Evolutionary conservation across 2,797 vertebrate genomes (phyloP), one percentile per base, ranked within the genome.

Genomic region (Xenops minutus): DNA sequence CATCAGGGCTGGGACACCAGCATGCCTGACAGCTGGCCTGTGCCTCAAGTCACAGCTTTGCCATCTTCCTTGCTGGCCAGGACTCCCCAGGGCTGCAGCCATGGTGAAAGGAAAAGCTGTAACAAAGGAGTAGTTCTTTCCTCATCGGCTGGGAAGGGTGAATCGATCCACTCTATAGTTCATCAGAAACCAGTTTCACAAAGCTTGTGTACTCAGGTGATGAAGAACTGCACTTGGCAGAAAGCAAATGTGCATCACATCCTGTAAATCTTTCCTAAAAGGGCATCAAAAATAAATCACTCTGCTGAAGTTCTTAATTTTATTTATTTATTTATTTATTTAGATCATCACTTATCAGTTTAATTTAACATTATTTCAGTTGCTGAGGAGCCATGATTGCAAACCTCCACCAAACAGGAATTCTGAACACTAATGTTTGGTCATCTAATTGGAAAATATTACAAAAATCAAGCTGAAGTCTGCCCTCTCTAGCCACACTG

Each of bases 271-370:
- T 94, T 96, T 93, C 90, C 87, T 83, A 96, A 98, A 97, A 97
- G 95, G 93, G 85, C 94, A 95, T 58, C 75, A 82, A 76, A 92
- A 90, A 96, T 97, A 97, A 97, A 97, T 97, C 95, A 95, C 87
- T 95, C 94, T 93, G 92, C 67, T 91, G 88, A 96, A 93, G 88
- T 81, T 96, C 77, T 54, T 96, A 8, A 26, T 92, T 95, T 90
- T 76, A 91, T 37, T 54, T 66, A 77, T 97, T 95, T 64, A 71
- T 96, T 83, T 62, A 77, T 97, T 95, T 66, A n/a, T 71, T 96
- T 82, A 90, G 82, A 94, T 71, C 67, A 93, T 78, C 93, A 96
- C 97, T 97, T 96, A 97, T 97, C 95, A 97, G 83, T 96, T 97
- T 95, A 94, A 97, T 95, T 94, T 96, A 97, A 92, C 44, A 16